phyloP scores from a whole-genome alignment of 2,113 vertebrate genomes.

The Chloroceryle aenea region DNA sequence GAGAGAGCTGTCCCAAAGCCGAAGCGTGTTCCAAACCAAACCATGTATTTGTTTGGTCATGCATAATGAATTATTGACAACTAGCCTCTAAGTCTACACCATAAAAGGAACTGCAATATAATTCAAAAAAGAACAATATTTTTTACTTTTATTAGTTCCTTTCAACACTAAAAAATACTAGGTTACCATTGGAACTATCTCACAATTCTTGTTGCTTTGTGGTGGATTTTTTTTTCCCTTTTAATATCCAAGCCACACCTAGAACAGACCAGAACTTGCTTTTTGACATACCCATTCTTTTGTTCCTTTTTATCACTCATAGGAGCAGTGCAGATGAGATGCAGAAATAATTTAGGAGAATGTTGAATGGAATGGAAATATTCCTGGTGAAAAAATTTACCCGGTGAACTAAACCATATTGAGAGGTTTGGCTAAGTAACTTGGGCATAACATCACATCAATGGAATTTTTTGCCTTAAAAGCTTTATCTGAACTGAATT shows the following conservation, averaged over 20 bases:
- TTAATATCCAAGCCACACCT: neutral
- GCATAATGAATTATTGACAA: neutral
- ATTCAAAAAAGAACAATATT: neutral
- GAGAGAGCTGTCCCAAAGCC: neutral
- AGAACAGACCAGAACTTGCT: neutral
- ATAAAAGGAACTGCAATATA: neutral
- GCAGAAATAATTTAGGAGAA: neutral
- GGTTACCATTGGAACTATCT: neutral
- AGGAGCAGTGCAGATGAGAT: neutral
- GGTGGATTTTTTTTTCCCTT: neutral
- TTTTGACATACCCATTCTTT: neutral
- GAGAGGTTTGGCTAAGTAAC: neutral
- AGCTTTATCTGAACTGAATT: neutral
- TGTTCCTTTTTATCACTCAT: neutral
- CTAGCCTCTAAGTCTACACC: neutral
- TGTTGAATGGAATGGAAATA: neutral
- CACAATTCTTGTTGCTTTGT: neutral
- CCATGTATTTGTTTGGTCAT: neutral
- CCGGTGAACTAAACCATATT: neutral
- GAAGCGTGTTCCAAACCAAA: neutral
- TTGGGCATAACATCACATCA: neutral
- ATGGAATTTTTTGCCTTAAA: neutral
- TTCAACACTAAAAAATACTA: neutral
- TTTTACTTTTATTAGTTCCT: neutral
- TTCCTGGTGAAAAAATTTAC: neutral